A percentile compares a stretch with the other conserved stretches of the same genome.
Evolutionary conservation across 2,113 vertebrate species (phyloP).

Genomic region (Recurvirostra avosetta): DNA sequence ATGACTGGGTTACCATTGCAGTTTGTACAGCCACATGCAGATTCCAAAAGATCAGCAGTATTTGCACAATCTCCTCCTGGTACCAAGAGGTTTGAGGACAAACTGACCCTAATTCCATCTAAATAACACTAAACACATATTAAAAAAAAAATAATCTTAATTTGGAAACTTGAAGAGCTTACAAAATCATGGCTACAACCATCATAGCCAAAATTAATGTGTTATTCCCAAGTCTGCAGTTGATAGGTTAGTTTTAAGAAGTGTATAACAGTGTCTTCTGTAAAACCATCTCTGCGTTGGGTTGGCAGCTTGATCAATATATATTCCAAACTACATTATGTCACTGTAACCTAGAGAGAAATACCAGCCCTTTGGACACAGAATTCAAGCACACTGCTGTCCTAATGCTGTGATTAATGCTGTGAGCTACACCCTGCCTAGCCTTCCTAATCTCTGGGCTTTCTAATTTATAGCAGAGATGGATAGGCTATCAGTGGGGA

Average conservation of each 20-base stretch:
- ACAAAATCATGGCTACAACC: neutral
- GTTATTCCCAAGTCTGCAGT: neutral
- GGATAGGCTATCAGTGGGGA: conserved; percentile 73
- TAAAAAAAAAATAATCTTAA: neutral
- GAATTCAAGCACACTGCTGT: conserved; percentile 12
- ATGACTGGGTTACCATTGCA: neutral
- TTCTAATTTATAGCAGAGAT: conserved; percentile 75
- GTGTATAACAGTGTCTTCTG: neutral
- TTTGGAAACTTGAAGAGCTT: neutral
- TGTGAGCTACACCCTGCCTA: conserved; percentile 48
- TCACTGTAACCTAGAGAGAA: conserved; percentile 6
- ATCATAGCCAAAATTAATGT: neutral
- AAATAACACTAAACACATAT: neutral
- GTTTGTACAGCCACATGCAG: neutral
- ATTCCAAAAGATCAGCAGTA: neutral
- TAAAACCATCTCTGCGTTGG: neutral
- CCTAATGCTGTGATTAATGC: conserved; percentile 62
- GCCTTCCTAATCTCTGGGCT: conserved; percentile 58
- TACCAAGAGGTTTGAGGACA: neutral
- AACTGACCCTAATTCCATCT: neutral
- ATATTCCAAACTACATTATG: neutral
- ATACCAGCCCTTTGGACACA: conserved; percentile 5
- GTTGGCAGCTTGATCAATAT: neutral
- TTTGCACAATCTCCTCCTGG: neutral
- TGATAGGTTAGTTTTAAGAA: neutral